Base-by-base conservation (phyloP, 1,140 invertebrate species). In the Drosophila auraria region DNA sequence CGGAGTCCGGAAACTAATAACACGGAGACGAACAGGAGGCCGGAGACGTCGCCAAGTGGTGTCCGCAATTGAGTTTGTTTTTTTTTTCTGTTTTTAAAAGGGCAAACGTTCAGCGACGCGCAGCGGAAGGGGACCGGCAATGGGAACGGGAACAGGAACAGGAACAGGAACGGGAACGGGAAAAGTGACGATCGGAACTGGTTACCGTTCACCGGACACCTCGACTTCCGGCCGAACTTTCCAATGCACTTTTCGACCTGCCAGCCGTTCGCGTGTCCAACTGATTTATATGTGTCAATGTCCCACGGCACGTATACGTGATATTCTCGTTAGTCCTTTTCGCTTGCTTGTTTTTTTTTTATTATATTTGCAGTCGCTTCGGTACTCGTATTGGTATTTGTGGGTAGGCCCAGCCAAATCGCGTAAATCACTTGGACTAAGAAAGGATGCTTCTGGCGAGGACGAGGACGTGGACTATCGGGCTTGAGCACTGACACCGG, bases 191-290 rank as follows among this genome's bases (percentile, higher is more conserved):
- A 93, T 93, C 92, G 92, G 92, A 93, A 93, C 92, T 90, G 91
- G 92, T 93, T 93, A 92, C 91, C 92, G 92, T 93, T 78, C 93
- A 93, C 92, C 92, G 92, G 92, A 93, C 92, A 93, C 92, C 92
- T 93, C 82, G 78, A 87, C 92, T 92, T 93, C 92, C 92, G 92
- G 79, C 58, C 80, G 79, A 93, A 87, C 92, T 91, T 87, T 80
- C 57, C 75, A 92, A 92, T 92, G 84, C 84, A 91, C 84, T 87
- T 84, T 61, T 69, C 78, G 78, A 68, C 77, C 70, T 53, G 56
- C 60, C 75, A 47, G 76, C 81, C 73, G 65, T 68, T 79, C 71
- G 81, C 75, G 78, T 83, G 82, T 84, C 73, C 78, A 80, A 81
- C 82, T 84, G 82, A 86, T 86, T 86, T 86, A 86, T 86, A 82